Conservation (phyloP, 1,140 invertebrate genomes). For the Phortica variegata region DNA sequence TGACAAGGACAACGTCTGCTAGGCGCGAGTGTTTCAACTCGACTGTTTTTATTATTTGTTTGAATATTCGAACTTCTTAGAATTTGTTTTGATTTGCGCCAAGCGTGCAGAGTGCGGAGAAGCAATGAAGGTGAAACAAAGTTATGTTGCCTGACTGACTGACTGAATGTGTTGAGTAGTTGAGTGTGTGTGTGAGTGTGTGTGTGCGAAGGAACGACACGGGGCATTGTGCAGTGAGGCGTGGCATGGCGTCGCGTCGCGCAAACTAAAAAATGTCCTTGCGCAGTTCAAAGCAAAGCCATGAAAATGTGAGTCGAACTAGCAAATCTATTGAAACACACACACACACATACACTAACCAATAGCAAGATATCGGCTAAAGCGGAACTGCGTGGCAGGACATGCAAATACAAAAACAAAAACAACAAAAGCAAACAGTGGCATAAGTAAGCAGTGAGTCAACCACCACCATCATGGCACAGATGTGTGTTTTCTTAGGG, state of each 20-base stretch:
- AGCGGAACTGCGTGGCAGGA: slow-evolving; percentile 4
- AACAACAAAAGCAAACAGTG: slow-evolving; percentile 45
- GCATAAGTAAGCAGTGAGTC: slow-evolving; percentile 1
- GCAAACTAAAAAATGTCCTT: slow-evolving; percentile 48
- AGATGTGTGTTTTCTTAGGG: no score
- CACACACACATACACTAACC: no score
- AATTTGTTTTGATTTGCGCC: slow-evolving; percentile 42
- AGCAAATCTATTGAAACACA: no score
- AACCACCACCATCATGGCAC: no score
- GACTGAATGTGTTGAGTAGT: no score
- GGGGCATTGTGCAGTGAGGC: no score
- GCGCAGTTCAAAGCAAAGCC: slow-evolving; percentile 40
- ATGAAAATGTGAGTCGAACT: slow-evolving; percentile 4
- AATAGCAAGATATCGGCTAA: slow-evolving; percentile 8
- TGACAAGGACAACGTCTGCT: slow-evolving; percentile 21
- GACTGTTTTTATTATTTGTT: slow-evolving; percentile 52
- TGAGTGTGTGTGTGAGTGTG: no score
- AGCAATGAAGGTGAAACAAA: slow-evolving; percentile 28
- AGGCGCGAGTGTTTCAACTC: slow-evolving; percentile 51
- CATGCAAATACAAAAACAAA: slow-evolving; percentile 51
- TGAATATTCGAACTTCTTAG: slow-evolving; percentile 54
- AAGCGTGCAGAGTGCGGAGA: slow-evolving; percentile 1
- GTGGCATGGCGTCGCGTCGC: slow-evolving; percentile 20
- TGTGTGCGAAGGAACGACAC: no score
- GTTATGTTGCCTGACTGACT: no score